A percentile compares a stretch with the other conserved stretches of the same genome.
Conservation (phyloP, 1,140 invertebrate species). For the Diorhabda sublineata region DNA sequence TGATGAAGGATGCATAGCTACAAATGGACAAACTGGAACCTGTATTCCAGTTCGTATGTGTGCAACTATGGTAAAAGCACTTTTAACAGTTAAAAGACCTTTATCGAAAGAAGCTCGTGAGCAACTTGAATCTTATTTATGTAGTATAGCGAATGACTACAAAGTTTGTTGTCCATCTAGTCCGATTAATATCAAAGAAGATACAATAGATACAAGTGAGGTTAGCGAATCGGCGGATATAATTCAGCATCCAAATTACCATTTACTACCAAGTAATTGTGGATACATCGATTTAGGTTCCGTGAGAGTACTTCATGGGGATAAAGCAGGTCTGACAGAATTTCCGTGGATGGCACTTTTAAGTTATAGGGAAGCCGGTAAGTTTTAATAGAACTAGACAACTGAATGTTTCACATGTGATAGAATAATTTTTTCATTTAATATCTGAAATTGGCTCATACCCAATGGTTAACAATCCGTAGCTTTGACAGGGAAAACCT, state of each 20-base stretch:
- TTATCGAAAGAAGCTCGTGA: conserved; percentile 27
- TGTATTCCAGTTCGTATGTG: conserved; percentile 47
- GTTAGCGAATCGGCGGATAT: conserved; percentile 47
- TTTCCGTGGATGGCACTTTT: not conserved
- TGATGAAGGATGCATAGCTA: conserved; percentile 43
- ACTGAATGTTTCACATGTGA: too few species aligned
- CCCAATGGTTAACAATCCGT: too few species aligned
- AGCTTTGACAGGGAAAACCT: too few species aligned
- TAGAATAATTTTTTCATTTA: too few species aligned
- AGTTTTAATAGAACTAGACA: not conserved
- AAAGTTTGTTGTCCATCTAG: conserved; percentile 46
- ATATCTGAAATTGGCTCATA: too few species aligned
- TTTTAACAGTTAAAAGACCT: conserved; percentile 38
- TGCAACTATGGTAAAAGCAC: conserved; percentile 35
- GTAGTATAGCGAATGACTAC: too few species aligned
- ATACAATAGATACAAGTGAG: not conserved
- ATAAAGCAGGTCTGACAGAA: not conserved
- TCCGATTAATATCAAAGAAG: conserved; percentile 17
- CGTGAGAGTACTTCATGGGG: not conserved
- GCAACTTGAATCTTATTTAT: conserved; percentile 41
- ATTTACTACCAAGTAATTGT: conserved; percentile 48
- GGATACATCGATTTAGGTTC: conserved; percentile 39
- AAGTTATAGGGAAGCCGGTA: not conserved
- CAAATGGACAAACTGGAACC: conserved; percentile 41
- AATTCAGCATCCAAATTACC: conserved; percentile 52